These are phyloP conservation scores for Nomada lathburiana DNA, from an alignment of 2,888 invertebrate species.

Conservation along the genomic window DNA sequence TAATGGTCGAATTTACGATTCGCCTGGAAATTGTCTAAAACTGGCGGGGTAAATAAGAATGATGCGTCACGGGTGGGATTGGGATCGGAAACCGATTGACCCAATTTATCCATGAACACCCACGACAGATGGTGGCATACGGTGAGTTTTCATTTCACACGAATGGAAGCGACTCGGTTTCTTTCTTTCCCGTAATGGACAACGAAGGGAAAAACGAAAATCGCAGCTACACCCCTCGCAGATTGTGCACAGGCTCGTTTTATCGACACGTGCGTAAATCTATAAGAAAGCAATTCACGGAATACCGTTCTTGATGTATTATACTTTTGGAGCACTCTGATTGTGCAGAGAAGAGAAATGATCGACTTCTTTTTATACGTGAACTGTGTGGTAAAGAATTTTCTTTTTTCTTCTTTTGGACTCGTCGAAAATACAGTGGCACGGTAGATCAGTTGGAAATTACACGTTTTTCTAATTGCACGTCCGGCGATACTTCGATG, in stretches of 20 bases:
- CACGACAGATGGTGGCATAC: slow-evolving; percentile 45
- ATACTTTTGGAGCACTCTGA: no score
- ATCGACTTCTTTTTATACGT: background rate
- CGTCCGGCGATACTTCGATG: no score
- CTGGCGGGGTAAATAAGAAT: slow-evolving; percentile 38
- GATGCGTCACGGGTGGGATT: slow-evolving; percentile 44
- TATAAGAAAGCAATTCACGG: slow-evolving; percentile 14
- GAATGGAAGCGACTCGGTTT: slow-evolving; percentile 15
- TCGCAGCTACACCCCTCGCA: background rate
- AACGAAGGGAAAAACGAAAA: background rate
- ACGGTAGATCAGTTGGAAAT: background rate
- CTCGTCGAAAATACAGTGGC: no score
- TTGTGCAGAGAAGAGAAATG: no score
- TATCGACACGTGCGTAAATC: background rate
- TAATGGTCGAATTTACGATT: background rate
- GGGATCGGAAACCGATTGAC: slow-evolving; percentile 64
- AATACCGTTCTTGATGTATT: background rate
- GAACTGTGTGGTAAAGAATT: no score
- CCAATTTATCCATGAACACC: slow-evolving; percentile 56
- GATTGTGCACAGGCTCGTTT: background rate
- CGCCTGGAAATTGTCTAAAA: slow-evolving; percentile 20
- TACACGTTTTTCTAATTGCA: background rate
- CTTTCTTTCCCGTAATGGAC: slow-evolving; percentile 1
- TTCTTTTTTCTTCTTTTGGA: no score
- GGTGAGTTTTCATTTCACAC: slow-evolving; percentile 35